phyloP scores from a whole-genome alignment of 2,888 invertebrate genomes.

The Lycaena phlaeas region DNA sequence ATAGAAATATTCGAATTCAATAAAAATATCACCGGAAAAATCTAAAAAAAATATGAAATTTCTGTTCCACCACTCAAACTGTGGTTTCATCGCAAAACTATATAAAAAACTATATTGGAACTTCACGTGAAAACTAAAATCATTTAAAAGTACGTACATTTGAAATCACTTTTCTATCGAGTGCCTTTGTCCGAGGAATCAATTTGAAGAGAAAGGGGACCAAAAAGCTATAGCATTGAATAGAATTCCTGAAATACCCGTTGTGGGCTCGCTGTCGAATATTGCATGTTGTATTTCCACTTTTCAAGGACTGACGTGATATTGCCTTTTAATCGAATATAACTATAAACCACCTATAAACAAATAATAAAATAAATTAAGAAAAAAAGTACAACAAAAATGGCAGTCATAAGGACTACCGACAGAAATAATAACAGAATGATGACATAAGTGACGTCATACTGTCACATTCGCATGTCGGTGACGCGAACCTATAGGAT shows the following conservation, averaged over 20 bases:
- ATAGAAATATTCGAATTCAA: too few relatives aligned
- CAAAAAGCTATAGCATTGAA: slow-evolving; percentile 4
- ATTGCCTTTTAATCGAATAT: neutral
- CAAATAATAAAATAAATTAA: too few relatives aligned
- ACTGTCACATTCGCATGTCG: too few relatives aligned
- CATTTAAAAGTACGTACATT: slow-evolving; percentile 4
- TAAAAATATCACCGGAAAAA: too few relatives aligned
- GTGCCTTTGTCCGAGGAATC: slow-evolving; percentile 6
- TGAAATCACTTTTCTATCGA: slow-evolving; percentile 6
- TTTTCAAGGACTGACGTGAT: neutral
- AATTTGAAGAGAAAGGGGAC: slow-evolving; percentile 5
- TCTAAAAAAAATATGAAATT: too few relatives aligned
- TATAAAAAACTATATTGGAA: neutral
- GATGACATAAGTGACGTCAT: too few relatives aligned
- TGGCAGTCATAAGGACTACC: too few relatives aligned
- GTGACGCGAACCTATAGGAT: too few relatives aligned
- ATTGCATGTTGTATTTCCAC: slow-evolving; percentile 8
- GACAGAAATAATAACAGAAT: too few relatives aligned
- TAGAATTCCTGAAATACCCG: slow-evolving; percentile 8
- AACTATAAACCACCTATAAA: too few relatives aligned
- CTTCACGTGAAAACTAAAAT: slow-evolving; percentile 3
- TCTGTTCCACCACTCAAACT: neutral
- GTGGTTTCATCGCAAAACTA: neutral
- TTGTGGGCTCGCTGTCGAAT: neutral
- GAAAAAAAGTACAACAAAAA: too few relatives aligned